Base-by-base conservation (phyloP, 2,797 vertebrate species). In the Peromyscus aztecus region DNA sequence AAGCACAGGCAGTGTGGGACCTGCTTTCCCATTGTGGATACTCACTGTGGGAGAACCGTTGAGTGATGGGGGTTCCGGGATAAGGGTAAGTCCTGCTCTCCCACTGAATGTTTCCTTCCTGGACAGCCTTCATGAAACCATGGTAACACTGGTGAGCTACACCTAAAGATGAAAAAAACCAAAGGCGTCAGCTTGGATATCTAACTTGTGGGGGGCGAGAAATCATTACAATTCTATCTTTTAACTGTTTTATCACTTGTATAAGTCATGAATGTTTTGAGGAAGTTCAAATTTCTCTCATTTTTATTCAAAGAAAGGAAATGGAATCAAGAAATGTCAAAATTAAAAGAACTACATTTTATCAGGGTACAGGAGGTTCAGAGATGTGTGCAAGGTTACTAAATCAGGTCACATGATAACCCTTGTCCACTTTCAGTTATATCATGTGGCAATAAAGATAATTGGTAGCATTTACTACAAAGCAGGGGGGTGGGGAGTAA, bases 51-150 rank as follows among this genome's bases (percentile, higher is more conserved):
- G 99, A 99, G 98, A 99, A 99, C 95, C 99, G 99, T 91, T 99
- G 99, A 1, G 99, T 99, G 97, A 99, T 99, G 3, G 99, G 99
- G n/a, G 99, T 99, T 97, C 99, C 99, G 0, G 99, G 99, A 97
- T 99, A 99, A n/a, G 99, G 99, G 92, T 99, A 99, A 3, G 99
- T 99, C 67, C 99, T 99, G 98, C 99, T 99, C 98, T 99, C 99
- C 99, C 99, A 99, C 98, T 99, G 99, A 94, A 99, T 99, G 94
- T 99, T 99, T 96, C 99, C 99, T 93, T 99, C 99, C 98, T 99
- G 99, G 96, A 99, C 98, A 1, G 99, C 99, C 98, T 99, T 99
- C 98, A 99, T 99, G 97, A 99, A 99, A 96, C 99, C 99, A 7
- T 99, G 99, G 92, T 99, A 99, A 98, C 99, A 99, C 98, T 99